Evolutionary conservation across 2,797 vertebrate species (phyloP).

Genomic region (Aratinga solstitialis): DNA sequence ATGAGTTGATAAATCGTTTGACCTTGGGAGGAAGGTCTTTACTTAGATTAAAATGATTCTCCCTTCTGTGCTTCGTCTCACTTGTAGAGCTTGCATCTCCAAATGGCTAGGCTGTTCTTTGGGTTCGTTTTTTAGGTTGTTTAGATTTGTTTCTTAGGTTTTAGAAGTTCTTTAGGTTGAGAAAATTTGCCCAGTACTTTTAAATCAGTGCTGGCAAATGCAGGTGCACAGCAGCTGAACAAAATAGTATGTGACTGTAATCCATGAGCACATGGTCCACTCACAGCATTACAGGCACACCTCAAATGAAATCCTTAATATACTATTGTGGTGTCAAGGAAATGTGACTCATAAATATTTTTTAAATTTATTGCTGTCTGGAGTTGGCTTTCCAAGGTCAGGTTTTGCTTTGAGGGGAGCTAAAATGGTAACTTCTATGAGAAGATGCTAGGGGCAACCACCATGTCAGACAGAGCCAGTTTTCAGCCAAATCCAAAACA

Average conservation of each 20-base stretch:
- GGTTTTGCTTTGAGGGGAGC: not conserved
- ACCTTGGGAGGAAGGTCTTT: not conserved
- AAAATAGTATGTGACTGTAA: not conserved
- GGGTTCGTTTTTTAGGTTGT: not conserved
- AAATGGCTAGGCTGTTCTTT: not conserved
- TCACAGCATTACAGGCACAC: not conserved
- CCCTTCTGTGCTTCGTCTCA: not conserved
- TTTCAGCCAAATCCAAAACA: not conserved
- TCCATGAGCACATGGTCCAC: not conserved
- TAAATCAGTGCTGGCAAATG: not conserved
- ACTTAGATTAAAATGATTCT: not conserved
- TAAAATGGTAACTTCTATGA: not conserved
- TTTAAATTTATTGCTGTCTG: not conserved
- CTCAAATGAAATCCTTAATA: not conserved
- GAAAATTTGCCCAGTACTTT: not conserved
- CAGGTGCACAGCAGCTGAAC: not conserved
- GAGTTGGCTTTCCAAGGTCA: not conserved
- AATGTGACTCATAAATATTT: not conserved
- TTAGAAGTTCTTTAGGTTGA: not conserved
- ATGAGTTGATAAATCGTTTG: not conserved
- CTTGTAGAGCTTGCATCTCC: not conserved
- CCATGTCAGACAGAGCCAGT: rapidly evolving
- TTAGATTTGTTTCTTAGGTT: not conserved
- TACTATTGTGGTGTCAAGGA: not conserved
- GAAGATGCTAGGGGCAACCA: not conserved